Evolutionary conservation across 2,113 vertebrate genomes (phyloP).

Genomic region (Struthio camelus): DNA sequence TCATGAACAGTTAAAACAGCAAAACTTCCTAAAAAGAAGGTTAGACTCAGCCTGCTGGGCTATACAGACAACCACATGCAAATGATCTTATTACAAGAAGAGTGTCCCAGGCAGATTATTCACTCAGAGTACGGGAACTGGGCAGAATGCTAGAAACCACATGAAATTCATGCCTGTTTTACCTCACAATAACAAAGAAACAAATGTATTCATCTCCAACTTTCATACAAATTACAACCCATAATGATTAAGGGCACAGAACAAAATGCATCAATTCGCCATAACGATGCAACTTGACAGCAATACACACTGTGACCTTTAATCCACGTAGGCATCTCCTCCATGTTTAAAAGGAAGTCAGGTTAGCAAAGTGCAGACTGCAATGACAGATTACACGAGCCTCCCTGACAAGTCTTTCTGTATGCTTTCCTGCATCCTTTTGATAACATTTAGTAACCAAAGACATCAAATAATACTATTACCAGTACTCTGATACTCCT

Average conservation of each 20-base stretch:
- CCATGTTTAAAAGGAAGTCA: neutral
- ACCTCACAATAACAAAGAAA: neutral
- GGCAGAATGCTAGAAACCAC: neutral
- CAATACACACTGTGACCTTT: neutral
- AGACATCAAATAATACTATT: neutral
- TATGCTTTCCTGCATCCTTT: neutral
- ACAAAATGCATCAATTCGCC: neutral
- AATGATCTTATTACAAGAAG: neutral
- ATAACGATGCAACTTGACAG: neutral
- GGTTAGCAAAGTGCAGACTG: neutral
- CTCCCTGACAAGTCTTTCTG: neutral
- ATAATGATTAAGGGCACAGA: accelerated
- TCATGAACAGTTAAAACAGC: neutral
- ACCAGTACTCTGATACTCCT: neutral
- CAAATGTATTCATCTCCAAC: neutral
- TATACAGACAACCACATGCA: neutral
- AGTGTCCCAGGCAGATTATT: neutral
- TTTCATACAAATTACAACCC: neutral
- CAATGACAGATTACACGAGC: neutral
- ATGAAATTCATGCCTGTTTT: neutral
- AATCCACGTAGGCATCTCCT: neutral
- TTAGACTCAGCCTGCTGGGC: neutral
- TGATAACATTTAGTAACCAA: neutral
- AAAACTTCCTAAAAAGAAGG: neutral
- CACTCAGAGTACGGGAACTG: neutral